These are phyloP conservation scores for Diplodus sargus DNA, from an alignment of 2,797 vertebrate species.

Conservation along the genomic window DNA sequence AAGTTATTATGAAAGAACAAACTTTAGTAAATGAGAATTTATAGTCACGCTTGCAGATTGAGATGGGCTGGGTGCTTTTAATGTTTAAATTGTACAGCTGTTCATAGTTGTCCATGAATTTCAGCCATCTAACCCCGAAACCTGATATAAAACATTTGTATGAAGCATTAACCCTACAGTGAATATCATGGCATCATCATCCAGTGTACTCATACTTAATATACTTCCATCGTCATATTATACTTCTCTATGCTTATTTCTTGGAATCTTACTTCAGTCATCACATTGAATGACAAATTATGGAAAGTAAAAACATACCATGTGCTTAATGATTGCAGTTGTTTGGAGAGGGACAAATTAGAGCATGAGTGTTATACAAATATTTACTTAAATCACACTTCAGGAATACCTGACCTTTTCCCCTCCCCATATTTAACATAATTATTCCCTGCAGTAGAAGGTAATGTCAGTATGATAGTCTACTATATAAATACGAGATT, in stretches of 20 bases:
- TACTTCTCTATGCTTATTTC: neutral
- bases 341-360: neutral
- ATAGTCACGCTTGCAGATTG: neutral
- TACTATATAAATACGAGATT: neutral
- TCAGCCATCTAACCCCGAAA: neutral
- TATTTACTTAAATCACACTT: neutral
- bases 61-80: too few species aligned
- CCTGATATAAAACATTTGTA: neutral
- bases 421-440: neutral
- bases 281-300: neutral
- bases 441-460: neutral
- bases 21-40: neutral
- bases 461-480: neutral
- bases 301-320: neutral
- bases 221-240: neutral
- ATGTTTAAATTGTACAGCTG: neutral
- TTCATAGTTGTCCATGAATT: neutral
- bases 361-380: neutral
- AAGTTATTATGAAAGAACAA: neutral
- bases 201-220: conserved; percentile 1
- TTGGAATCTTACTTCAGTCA: neutral
- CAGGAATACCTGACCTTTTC: neutral
- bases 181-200: neutral
- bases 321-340: neutral
- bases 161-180: neutral